Conservation (phyloP, 2,113 vertebrate genomes). For the Poecilia latipinna region DNA sequence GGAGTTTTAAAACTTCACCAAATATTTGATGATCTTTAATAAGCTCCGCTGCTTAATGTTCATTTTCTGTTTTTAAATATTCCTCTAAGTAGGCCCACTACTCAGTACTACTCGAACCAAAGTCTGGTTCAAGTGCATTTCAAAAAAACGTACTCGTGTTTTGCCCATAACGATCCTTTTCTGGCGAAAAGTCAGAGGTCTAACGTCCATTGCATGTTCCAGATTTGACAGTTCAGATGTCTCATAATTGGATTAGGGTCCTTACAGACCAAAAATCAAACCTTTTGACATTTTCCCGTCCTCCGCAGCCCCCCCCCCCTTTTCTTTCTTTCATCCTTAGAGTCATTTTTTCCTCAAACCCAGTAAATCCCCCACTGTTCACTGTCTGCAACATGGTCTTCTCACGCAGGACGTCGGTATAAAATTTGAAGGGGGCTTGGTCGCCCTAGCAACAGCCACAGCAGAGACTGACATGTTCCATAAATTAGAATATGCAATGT, state of each 20-base stretch:
- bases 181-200: background rate
- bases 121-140: background rate
- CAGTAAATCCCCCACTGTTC: constrained; percentile 9
- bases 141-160: background rate
- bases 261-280: constrained; percentile 29
- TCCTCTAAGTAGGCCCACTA: too few relatives aligned
- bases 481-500: too few relatives aligned
- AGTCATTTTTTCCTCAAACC: constrained; percentile 1
- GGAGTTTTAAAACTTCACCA: background rate
- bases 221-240: constrained; percentile 15
- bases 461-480: too few relatives aligned
- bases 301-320: background rate
- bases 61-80: background rate
- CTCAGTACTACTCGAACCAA: background rate
- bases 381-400: constrained; percentile 22
- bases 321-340: constrained; percentile 25
- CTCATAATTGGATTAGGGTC: constrained; percentile 55
- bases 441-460: constrained; percentile 7
- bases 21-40: background rate
- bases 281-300: constrained; percentile 35
- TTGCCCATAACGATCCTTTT: background rate
- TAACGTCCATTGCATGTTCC: background rate
- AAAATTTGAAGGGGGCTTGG: constrained; percentile 29
- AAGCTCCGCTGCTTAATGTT: background rate
- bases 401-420: constrained; percentile 14